Conservation (phyloP, 2,888 invertebrate genomes). For the Epicampocera succincta region DNA sequence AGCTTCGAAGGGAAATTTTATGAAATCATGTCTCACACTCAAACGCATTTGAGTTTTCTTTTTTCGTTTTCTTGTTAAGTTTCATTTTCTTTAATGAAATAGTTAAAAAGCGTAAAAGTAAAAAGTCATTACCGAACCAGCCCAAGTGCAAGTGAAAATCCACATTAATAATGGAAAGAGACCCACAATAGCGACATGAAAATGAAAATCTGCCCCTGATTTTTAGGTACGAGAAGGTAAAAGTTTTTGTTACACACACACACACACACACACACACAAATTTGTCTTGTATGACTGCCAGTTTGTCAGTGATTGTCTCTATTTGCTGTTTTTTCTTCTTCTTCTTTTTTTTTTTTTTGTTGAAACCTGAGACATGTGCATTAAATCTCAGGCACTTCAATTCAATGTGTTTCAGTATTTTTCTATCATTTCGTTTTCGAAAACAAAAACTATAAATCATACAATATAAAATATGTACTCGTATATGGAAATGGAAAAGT, state of each 20-base stretch:
- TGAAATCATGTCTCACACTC: conserved; percentile 30
- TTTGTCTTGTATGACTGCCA: background rate
- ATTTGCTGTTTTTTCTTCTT: too few species aligned
- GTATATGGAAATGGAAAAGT: too few species aligned
- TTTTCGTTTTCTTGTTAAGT: background rate
- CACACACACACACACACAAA: too few species aligned
- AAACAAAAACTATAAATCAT: conserved; percentile 10
- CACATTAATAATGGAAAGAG: conserved; percentile 24
- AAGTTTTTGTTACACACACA: conserved; percentile 4
- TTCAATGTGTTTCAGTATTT: conserved; percentile 20
- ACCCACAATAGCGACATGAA: conserved; percentile 1
- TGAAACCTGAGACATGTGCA: conserved; percentile 28
- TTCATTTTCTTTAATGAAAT: conserved; percentile 9
- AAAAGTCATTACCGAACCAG: conserved; percentile 61
- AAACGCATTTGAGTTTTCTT: conserved; percentile 5
- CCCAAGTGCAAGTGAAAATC: conserved; percentile 61
- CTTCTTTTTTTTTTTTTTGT: background rate
- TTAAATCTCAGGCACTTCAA: conserved; percentile 21
- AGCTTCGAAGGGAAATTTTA: conserved; percentile 17
- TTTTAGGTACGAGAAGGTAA: conserved; percentile 26
- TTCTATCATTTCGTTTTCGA: background rate
- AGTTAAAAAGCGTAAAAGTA: conserved; percentile 63
- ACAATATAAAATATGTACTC: too few species aligned
- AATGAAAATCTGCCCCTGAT: background rate
- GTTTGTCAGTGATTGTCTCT: background rate